Evolutionary conservation across 2,888 invertebrate genomes (phyloP).

Genomic region (Stegophylla sp.): DNA sequence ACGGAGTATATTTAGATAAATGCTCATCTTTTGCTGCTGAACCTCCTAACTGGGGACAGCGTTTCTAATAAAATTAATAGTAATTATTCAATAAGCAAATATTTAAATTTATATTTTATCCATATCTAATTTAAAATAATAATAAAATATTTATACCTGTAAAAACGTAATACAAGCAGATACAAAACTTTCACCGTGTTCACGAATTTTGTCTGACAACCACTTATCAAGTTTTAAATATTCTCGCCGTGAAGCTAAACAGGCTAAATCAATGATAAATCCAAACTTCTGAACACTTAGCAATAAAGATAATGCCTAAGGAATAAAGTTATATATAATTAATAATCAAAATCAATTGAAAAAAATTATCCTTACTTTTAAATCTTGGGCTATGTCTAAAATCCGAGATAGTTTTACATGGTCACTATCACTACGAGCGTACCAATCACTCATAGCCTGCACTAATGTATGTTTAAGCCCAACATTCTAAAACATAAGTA

Average conservation of each 20-base stretch:
- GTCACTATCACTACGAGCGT: slow-evolving; percentile 88
- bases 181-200: slow-evolving; percentile 91
- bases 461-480: slow-evolving; percentile 83
- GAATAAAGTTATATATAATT: slow-evolving; percentile 35
- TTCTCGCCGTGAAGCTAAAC: slow-evolving; percentile 93
- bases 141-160: slow-evolving; percentile 67
- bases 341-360: not conserved
- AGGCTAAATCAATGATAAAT: slow-evolving; percentile 98
- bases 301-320: slow-evolving; percentile 85
- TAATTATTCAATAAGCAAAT: not conserved
- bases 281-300: slow-evolving; percentile 89
- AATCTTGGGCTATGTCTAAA: slow-evolving; percentile 94
- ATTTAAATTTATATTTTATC: not conserved
- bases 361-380: slow-evolving; percentile 65
- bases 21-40: slow-evolving; percentile 78
- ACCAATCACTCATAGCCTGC: slow-evolving; percentile 98
- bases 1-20: slow-evolving; percentile 82
- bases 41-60: slow-evolving; percentile 85
- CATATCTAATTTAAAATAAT: not conserved
- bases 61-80: slow-evolving; percentile 67
- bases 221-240: slow-evolving; percentile 98
- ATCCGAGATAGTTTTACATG: slow-evolving; percentile 92
- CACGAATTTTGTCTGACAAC: slow-evolving; percentile 94
- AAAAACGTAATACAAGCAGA: slow-evolving; percentile 85
- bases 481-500: slow-evolving; percentile 66